phyloP scores from a whole-genome alignment of 2,113 vertebrate genomes.

The Gobiocypris rarus region DNA sequence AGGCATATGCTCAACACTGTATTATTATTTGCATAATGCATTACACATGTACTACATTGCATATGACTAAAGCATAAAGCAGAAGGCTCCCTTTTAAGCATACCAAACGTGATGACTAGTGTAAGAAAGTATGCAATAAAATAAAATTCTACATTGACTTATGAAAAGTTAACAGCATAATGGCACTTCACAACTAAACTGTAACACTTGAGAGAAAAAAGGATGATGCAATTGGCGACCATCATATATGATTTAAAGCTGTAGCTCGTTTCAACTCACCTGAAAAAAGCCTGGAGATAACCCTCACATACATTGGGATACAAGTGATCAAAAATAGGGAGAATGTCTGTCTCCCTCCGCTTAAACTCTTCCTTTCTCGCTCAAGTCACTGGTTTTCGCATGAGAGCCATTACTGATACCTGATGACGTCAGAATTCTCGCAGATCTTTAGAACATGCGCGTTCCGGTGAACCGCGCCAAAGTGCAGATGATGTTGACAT shows the following conservation, averaged over 20 bases:
- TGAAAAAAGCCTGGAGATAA: conserved; percentile 69
- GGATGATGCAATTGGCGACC: neutral
- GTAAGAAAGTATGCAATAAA: neutral
- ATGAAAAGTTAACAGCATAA: neutral
- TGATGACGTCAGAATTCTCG: conserved; percentile 55
- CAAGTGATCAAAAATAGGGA: neutral
- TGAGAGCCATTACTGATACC: conserved; percentile 60
- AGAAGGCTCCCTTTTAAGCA: neutral
- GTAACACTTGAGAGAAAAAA: neutral
- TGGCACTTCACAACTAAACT: neutral
- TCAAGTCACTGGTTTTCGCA: conserved; percentile 39
- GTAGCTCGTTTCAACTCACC: conserved; percentile 63
- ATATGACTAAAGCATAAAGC: neutral
- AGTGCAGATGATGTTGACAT: neutral
- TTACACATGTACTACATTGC: neutral
- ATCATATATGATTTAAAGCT: neutral
- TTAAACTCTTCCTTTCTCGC: conserved; percentile 44
- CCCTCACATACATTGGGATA: conserved; percentile 69
- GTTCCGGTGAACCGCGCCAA: neutral
- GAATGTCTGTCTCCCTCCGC: neutral
- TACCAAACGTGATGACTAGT: neutral
- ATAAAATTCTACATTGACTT: accelerated
- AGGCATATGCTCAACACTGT: no score
- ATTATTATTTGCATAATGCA: neutral
- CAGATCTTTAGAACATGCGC: conserved; percentile 21